Base-by-base conservation (phyloP, 2,888 invertebrate genomes). In the Beris chalybata region DNA sequence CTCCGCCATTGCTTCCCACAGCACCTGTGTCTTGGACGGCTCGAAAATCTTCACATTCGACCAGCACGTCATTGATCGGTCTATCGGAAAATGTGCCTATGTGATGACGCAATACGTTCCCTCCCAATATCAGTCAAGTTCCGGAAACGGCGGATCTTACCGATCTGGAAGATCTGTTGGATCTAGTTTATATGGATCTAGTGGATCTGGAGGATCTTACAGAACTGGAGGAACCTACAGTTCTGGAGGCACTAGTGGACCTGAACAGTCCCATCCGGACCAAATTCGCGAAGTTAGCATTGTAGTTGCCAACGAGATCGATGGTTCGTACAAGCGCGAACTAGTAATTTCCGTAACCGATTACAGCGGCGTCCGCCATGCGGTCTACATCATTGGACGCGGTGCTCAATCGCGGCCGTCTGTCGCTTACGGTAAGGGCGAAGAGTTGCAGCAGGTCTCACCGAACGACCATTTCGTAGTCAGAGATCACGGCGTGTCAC, bases 21-120 rank as follows among this genome's bases (percentile, higher is more conserved):
- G 71, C 30, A 68, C 80, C 72, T 91, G 90, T 74, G 81, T 85
- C 4, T 76, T 90, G 50, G 89, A 89, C 71, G 80, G 83, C 38
- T 82, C 78, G 58, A 78, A 78, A 61, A 82, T 85, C 57, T 83
- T 79, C 70, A 89, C 90, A 2, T 90, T 90, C 78, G 89, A 89
- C 79, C 85, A 86, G 74, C 84, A 82, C 50, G 81, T 83, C 43
- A 89, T 86, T 76, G 81, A 85, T 11, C 81, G 86, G 71, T 77
- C 82, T 38, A 72, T 82, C 74, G 78, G 82, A 74, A 73, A 81
- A 50, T 83, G 84, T 43, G 89, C 89, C 88, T 86, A 89, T 72
- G 85, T 87, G 0, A 82, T 85, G 67, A 78, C 87, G 76, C 83
- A 84, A 45, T 83, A 86, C 69, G 80, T 81, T 38, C 74, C 73